Percentiles rank a stretch among this genome's conserved stretches.
These are phyloP conservation scores for Tenodera sinensis DNA, from an alignment of 2,888 invertebrate genomes.

Conservation along the genomic window DNA sequence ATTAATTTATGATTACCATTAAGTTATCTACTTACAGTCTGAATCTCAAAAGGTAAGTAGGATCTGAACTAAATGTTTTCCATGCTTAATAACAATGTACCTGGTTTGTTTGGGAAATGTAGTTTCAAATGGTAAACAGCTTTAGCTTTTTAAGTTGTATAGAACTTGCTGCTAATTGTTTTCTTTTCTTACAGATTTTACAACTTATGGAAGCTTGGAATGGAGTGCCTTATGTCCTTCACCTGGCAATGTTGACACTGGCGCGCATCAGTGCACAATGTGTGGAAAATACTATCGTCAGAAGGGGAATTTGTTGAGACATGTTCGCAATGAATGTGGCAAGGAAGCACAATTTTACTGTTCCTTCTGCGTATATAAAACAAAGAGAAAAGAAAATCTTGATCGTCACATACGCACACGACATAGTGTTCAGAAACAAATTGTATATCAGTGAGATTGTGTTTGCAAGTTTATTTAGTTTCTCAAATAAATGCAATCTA, in stretches of 20 bases:
- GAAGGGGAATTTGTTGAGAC: constrained; percentile 54
- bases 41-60: background rate
- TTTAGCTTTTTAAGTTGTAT: background rate
- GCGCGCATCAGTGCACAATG: constrained; percentile 37
- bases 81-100: background rate
- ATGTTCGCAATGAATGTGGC: constrained; percentile 70
- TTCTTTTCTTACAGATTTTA: background rate
- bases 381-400: constrained; percentile 22
- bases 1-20: background rate
- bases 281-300: constrained; percentile 46
- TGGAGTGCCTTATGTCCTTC: background rate
- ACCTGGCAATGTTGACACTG: background rate
- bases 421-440: background rate
- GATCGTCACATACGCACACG: constrained; percentile 6
- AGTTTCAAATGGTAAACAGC: background rate
- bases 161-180: background rate
- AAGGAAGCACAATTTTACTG: constrained; percentile 73
- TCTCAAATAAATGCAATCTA: no score
- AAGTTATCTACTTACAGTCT: background rate
- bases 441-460: background rate
- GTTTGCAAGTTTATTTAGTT: background rate
- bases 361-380: constrained; percentile 54
- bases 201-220: background rate
- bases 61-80: background rate
- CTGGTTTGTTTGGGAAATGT: background rate